Conservation (phyloP, 2,113 vertebrate genomes). For the Thalassoma bifasciatum region DNA sequence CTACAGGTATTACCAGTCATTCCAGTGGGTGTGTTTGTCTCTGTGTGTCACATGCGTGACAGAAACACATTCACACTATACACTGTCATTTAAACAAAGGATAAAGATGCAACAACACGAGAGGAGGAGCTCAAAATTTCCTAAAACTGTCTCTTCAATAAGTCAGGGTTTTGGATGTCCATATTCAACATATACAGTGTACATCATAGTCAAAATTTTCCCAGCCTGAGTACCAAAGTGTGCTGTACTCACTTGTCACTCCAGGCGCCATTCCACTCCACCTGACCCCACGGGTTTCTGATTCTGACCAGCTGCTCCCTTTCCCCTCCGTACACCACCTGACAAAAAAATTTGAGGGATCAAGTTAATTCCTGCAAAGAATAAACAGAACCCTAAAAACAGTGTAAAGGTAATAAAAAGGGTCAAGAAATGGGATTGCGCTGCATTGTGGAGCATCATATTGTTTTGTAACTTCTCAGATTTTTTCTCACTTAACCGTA, state of each 20-base stretch:
- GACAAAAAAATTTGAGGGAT: constrained; percentile 12
- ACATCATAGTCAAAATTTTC: too few species aligned
- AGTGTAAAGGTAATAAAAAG: too few species aligned
- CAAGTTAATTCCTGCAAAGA: too few species aligned
- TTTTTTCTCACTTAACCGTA: too few species aligned
- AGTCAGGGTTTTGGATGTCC: neutral
- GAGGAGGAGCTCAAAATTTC: neutral
- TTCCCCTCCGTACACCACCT: constrained; percentile 57
- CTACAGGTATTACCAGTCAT: constrained; percentile 38
- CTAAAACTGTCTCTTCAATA: too few species aligned
- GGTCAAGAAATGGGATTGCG: too few species aligned
- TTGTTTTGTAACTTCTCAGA: too few species aligned
- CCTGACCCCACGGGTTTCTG: constrained; percentile 90
- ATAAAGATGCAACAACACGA: neutral
- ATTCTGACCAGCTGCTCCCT: constrained; percentile 62
- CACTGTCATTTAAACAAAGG: too few species aligned
- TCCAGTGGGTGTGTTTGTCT: constrained; percentile 33
- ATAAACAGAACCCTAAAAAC: too few species aligned
- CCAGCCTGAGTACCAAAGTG: neutral
- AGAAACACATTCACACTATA: neutral
- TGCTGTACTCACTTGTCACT: constrained; percentile 84
- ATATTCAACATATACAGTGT: too few species aligned
- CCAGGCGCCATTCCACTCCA: constrained; percentile 92
- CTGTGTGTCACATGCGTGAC: constrained; percentile 3
- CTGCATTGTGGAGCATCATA: too few species aligned